These are phyloP conservation scores for Eretmochelys imbricata DNA, from an alignment of 2,113 vertebrate species.

Conservation along the genomic window DNA sequence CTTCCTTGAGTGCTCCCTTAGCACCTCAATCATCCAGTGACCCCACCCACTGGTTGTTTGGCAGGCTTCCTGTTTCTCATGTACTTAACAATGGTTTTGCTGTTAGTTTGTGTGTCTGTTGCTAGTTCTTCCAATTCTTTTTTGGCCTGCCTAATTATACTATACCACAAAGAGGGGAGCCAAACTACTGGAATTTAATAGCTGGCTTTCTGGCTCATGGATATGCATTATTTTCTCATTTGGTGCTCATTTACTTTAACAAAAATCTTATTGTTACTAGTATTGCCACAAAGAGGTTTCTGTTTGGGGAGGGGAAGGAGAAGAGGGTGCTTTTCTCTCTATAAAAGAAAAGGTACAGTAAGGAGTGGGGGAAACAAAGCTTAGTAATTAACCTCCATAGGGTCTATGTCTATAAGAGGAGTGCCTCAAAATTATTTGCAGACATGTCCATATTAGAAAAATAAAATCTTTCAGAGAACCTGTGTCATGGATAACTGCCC, in stretches of 20 bases:
- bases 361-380: conserved; percentile 51
- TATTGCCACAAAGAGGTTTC: conserved; percentile 64
- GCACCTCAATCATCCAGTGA: not conserved
- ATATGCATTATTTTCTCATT: conserved; percentile 61
- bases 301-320: conserved; percentile 54
- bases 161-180: conserved; percentile 39
- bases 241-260: conserved; percentile 63
- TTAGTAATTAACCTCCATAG: conserved; percentile 69
- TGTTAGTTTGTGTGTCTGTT: not conserved
- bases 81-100: not conserved
- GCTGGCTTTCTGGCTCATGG: conserved; percentile 60
- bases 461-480: conserved; percentile 71
- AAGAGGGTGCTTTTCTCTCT: conserved; percentile 48
- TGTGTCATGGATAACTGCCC: conserved; percentile 79
- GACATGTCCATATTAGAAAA: conserved; percentile 66
- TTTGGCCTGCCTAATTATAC: not conserved
- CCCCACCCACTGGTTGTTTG: not conserved
- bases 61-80: not conserved
- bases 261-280: conserved; percentile 70
- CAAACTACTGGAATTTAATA: conserved; percentile 73
- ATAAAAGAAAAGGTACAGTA: conserved; percentile 62
- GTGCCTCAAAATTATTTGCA: conserved; percentile 81
- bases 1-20: not conserved
- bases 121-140: not conserved
- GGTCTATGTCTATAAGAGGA: conserved; percentile 64